Base-by-base conservation (phyloP, 64 coral and sea anemone species). In the Actinia tenebrosa region DNA sequence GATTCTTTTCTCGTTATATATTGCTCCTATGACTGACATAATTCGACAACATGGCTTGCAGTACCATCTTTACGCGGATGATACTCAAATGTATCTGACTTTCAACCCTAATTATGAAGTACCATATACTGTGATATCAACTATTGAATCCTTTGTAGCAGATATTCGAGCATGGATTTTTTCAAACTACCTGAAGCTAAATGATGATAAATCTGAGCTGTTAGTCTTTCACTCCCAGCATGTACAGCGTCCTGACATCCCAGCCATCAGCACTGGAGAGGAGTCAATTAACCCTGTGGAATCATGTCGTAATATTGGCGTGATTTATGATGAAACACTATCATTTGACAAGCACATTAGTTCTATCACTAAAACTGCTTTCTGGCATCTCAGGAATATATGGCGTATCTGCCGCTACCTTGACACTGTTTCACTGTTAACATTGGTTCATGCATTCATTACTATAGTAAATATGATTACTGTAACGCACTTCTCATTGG, bases 401-500 rank as follows among this genome's bases (percentile, higher is more conserved):
- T 18, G 83, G 2, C n/a, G 58, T 1, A 63, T 63, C 8, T 3
- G 60, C 60, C 60, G 60, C 18, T 63, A 63, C 15, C 60, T 63
- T 18, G 60, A 63, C 60, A 63, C 60, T 63, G 60, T 14, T 63
- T 63, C 60, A 63, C 26, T 46, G 4, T 46, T 64, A 43, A 62
- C 66, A 71, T 61, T 86, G 46, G 85, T 71, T 64, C 85, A 71
- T 13, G 27, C 85, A 53, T 18, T 72, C 4, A n/a, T 86, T 20
- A 86, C 85, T 37, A 37, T 44, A 64, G 8, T 69, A 86, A 86
- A 47, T 60, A 46, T 45, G 84, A 86, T 43, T 86, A 68, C 62
- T 86, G 84, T 44, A 86, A 86, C 63, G 71, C 84, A 5, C 63
- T 86, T 44, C 84, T 86, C 22, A 64, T 64, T 45, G 60, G 84